Evolutionary conservation across 1,140 invertebrate species (phyloP).

Genomic region (Drosophila suzukii): DNA sequence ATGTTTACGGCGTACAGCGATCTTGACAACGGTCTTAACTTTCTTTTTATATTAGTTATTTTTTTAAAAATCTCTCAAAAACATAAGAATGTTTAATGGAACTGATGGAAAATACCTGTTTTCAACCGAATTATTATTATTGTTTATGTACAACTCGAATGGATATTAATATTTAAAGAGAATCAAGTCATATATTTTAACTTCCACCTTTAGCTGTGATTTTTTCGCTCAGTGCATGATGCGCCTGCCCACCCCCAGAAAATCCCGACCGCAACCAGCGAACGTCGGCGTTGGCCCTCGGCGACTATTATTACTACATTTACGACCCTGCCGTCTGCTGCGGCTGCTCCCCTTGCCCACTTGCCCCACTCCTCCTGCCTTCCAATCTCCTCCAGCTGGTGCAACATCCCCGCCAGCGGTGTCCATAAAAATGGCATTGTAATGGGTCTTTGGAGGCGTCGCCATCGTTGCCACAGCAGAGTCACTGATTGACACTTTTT

Average conservation of each 20-base stretch:
- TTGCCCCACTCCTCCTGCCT: constrained; percentile 23
- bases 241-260: constrained; percentile 6
- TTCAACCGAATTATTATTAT: too few species aligned
- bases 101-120: too few species aligned
- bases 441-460: constrained; percentile 52
- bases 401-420: constrained; percentile 21
- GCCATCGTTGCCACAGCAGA: constrained; percentile 39
- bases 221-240: constrained; percentile 20
- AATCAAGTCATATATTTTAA: too few species aligned
- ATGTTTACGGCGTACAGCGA: too few species aligned
- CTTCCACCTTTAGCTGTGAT: too few species aligned
- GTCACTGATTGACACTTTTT: constrained; percentile 75
- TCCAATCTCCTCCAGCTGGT: background rate
- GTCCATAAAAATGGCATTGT: constrained; percentile 59
- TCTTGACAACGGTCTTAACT: too few species aligned
- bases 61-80: too few species aligned
- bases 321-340: constrained; percentile 57
- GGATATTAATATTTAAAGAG: too few species aligned
- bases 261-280: constrained; percentile 34
- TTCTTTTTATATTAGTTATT: too few species aligned
- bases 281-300: constrained; percentile 50
- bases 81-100: too few species aligned
- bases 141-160: too few species aligned
- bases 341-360: constrained; percentile 37
- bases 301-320: constrained; percentile 74